Conservation (phyloP, 2,113 vertebrate genomes). For the Dermatemys mawii region DNA sequence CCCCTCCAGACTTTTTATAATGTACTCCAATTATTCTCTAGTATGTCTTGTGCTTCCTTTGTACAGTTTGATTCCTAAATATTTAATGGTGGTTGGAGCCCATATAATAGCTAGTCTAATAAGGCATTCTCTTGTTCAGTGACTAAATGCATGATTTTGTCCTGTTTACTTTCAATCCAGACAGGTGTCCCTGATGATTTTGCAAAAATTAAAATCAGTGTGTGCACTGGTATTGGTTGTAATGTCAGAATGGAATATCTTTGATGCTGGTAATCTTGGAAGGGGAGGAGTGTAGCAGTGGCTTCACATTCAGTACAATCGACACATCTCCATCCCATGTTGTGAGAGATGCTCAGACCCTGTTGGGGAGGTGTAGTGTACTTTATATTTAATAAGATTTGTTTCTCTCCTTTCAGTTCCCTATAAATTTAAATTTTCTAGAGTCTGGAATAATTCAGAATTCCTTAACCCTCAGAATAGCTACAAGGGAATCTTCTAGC, state of each 20-base stretch:
- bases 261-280: background rate
- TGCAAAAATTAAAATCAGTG: background rate
- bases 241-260: background rate
- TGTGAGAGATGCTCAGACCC: background rate
- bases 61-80: slow-evolving; percentile 46
- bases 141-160: background rate
- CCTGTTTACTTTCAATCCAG: rapidly evolving
- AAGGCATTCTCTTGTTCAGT: background rate
- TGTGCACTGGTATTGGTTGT: background rate
- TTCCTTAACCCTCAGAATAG: rapidly evolving
- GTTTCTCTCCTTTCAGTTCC: background rate
- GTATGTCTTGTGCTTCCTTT: slow-evolving; percentile 40
- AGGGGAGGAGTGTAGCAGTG: background rate
- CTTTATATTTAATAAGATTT: background rate
- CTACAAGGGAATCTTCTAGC: background rate
- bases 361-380: rapidly evolving
- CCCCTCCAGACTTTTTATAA: slow-evolving; percentile 64
- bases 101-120: background rate
- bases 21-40: slow-evolving; percentile 61
- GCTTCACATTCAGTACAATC: background rate
- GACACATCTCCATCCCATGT: rapidly evolving
- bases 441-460: background rate
- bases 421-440: background rate
- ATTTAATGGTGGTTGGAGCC: slow-evolving; percentile 29
- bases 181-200: background rate